Percentiles rank a stretch among this genome's conserved stretches.
phyloP scores from a whole-genome alignment of 2,888 invertebrate genomes.

The Crossocerus cetratus region DNA sequence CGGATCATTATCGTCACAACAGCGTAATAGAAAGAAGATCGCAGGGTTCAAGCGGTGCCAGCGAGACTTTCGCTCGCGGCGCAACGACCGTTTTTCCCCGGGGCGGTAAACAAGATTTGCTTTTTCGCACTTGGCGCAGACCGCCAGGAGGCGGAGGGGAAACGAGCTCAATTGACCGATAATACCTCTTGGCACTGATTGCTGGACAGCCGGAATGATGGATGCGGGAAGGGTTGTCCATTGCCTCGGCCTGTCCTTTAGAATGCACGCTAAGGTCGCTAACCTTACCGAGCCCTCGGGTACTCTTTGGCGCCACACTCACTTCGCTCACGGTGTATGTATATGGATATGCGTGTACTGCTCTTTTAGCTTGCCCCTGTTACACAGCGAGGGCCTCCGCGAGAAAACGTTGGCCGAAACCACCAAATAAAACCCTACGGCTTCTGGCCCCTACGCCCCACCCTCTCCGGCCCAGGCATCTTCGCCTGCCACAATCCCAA shows the following conservation, averaged over 20 bases:
- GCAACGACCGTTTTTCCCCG: constrained; percentile 23
- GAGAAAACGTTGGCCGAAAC: neutral
- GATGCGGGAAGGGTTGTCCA: constrained; percentile 54
- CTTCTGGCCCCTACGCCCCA: neutral
- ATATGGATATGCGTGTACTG: too few species aligned
- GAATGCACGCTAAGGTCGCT: constrained; percentile 55
- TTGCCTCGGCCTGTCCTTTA: constrained; percentile 52
- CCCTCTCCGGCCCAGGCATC: too few species aligned
- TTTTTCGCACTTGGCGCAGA: constrained; percentile 36
- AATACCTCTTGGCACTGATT: constrained; percentile 66
- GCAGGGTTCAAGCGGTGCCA: neutral
- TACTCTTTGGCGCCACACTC: constrained; percentile 67
- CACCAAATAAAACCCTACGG: constrained; percentile 13
- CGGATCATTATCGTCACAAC: constrained; percentile 19
- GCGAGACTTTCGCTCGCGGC: neutral
- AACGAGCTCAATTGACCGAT: constrained; percentile 65
- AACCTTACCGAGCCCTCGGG: constrained; percentile 59
- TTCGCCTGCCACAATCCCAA: neutral
- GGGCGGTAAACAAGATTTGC: constrained; percentile 41
- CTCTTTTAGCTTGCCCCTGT: constrained; percentile 39
- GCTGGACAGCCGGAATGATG: constrained; percentile 65
- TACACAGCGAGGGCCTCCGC: constrained; percentile 4
- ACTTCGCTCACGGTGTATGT: constrained; percentile 25
- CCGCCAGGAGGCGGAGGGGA: constrained; percentile 44
- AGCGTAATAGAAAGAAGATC: constrained; percentile 21